Evolutionary conservation across 2,888 invertebrate genomes (phyloP).

Genomic region (Phrixothrix hirtus): DNA sequence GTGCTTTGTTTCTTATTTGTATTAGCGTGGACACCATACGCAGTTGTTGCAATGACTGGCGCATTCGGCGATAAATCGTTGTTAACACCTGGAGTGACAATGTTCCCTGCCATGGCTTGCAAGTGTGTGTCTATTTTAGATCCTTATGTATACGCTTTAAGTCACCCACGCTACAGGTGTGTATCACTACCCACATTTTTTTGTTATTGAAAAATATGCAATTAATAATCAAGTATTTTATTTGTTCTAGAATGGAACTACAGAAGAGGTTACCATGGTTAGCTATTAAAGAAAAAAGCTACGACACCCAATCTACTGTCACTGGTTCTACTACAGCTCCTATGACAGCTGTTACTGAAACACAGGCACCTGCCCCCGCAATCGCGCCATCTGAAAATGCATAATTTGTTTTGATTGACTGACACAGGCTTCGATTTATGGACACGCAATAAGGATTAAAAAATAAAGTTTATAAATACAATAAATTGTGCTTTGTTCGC

Average conservation of each 20-base stretch:
- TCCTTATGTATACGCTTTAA: conserved; percentile 89
- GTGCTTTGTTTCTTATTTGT: conserved; percentile 84
- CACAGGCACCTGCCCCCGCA: conserved; percentile 8
- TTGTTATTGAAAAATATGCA: too few relatives aligned
- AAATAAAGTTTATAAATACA: too few relatives aligned
- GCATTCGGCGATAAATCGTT: conserved; percentile 77
- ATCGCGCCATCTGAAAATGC: not conserved
- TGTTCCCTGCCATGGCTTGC: conserved; percentile 85
- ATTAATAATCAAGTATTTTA: too few relatives aligned
- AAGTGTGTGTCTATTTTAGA: conserved; percentile 90
- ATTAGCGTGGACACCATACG: conserved; percentile 90
- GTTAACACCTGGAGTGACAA: conserved; percentile 76
- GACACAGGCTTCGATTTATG: too few relatives aligned
- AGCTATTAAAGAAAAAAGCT: conserved; percentile 66
- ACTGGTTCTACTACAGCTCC: conserved; percentile 59
- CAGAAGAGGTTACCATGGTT: conserved; percentile 81
- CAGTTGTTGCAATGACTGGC: conserved; percentile 78
- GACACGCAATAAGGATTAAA: too few relatives aligned
- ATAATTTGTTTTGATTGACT: too few relatives aligned
- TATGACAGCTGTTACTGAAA: too few relatives aligned
- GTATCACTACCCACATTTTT: too few relatives aligned
- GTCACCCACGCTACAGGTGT: conserved; percentile 85
- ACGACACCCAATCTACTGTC: conserved; percentile 63
- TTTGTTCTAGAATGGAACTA: conserved; percentile 78
- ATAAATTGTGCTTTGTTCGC: too few relatives aligned